These are phyloP conservation scores for Zenarchopterus dispar DNA, from an alignment of 2,797 vertebrate species.

Conservation along the genomic window DNA sequence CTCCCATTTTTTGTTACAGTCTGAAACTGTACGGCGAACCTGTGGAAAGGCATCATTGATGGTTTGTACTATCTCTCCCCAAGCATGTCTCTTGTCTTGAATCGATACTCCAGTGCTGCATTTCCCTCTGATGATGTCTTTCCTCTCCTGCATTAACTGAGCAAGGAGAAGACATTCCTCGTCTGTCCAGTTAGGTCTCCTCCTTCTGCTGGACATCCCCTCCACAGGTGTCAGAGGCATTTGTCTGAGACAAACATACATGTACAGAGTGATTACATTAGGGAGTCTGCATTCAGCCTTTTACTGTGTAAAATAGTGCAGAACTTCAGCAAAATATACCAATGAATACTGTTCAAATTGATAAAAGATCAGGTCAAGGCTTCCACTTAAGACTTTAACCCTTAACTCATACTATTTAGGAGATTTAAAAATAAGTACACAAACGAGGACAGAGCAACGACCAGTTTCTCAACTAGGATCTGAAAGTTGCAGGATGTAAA, in stretches of 20 bases:
- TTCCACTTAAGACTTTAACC: constrained; percentile 31
- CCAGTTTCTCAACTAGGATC: too few relatives aligned
- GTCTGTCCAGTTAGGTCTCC: constrained; percentile 72
- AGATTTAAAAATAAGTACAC: constrained; percentile 12
- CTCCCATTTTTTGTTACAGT: constrained; percentile 75
- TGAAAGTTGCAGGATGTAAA: background rate
- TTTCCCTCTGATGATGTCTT: constrained; percentile 58
- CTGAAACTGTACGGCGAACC: constrained; percentile 55
- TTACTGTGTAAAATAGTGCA: background rate
- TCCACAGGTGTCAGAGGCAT: constrained; percentile 46
- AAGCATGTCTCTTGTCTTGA: constrained; percentile 63
- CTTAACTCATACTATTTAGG: constrained; percentile 54
- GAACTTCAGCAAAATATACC: background rate
- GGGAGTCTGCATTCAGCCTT: too few relatives aligned
- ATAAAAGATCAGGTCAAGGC: background rate
- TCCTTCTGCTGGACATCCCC: constrained; percentile 55
- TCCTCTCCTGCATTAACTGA: constrained; percentile 60
- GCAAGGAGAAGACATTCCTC: constrained; percentile 67
- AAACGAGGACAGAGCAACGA: too few relatives aligned
- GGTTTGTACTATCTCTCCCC: constrained; percentile 60
- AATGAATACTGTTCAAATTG: background rate
- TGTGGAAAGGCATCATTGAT: constrained; percentile 67
- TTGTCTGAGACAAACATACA: background rate
- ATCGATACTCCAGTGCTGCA: constrained; percentile 52
- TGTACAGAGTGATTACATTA: background rate